These are phyloP conservation scores for Epizoanthus illoricatus DNA, from an alignment of 92 coral and sea anemone genomes.

Conservation along the genomic window DNA sequence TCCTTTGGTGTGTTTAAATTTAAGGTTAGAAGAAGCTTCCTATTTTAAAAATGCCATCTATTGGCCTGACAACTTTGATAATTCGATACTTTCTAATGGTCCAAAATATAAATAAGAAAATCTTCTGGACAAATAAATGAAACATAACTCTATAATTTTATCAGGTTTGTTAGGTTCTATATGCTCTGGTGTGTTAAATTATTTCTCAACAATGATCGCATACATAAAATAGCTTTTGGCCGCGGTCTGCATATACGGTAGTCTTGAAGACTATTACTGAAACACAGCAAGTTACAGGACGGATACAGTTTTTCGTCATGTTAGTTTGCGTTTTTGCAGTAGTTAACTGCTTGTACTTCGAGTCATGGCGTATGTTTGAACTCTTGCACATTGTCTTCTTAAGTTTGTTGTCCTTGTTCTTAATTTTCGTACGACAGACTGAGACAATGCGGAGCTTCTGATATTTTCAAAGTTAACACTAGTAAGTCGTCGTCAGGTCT, in stretches of 20 bases:
- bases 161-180: neutral
- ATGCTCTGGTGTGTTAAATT: neutral
- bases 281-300: too few species aligned
- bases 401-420: constrained; percentile 31
- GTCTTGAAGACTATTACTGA: too few species aligned
- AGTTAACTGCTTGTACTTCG: neutral
- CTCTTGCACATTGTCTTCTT: constrained; percentile 3
- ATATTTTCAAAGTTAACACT: constrained; percentile 10
- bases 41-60: neutral
- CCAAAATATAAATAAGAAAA: constrained; percentile 7
- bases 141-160: constrained; percentile 8
- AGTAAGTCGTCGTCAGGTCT: neutral
- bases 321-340: neutral
- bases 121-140: constrained; percentile 24
- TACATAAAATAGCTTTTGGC: too few species aligned
- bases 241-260: too few species aligned
- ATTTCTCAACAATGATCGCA: too few species aligned
- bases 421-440: constrained; percentile 14
- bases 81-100: constrained; percentile 35
- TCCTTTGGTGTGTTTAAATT: neutral
- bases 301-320: neutral
- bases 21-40: neutral
- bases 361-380: neutral
- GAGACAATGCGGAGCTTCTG: constrained; percentile 3
- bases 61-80: constrained; percentile 18